phyloP scores from a whole-genome alignment of 2,888 invertebrate genomes.

The Tiliacea aurago region DNA sequence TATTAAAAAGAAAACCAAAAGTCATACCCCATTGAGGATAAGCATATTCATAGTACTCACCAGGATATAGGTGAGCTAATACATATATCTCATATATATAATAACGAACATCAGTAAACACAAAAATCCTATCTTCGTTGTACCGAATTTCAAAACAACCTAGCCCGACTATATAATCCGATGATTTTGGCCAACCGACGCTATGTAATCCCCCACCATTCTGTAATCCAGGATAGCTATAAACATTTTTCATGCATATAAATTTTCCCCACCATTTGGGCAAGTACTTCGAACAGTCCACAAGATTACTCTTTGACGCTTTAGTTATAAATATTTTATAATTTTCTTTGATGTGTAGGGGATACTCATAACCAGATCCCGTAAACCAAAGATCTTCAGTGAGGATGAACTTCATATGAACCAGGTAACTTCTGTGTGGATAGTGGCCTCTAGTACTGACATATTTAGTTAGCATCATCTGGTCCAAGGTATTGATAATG shows the following conservation, averaged over 20 bases:
- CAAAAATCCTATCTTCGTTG: constrained; percentile 77
- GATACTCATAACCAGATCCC: constrained; percentile 74
- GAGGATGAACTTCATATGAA: not conserved
- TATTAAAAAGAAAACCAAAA: not conserved
- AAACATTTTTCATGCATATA: constrained; percentile 73
- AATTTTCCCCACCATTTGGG: constrained; percentile 83
- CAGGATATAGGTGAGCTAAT: constrained; percentile 58
- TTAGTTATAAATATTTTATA: constrained; percentile 71
- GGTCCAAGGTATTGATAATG: constrained; percentile 72
- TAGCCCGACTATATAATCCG: constrained; percentile 62
- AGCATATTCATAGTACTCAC: constrained; percentile 80
- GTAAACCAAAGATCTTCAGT: constrained; percentile 55
- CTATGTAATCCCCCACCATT: constrained; percentile 74
- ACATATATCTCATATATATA: constrained; percentile 68
- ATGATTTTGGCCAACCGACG: fast-evolving
- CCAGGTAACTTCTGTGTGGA: constrained; percentile 60
- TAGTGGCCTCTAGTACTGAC: constrained; percentile 59
- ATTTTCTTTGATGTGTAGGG: constrained; percentile 75
- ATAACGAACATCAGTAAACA: constrained; percentile 79
- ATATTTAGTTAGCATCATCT: constrained; percentile 50
- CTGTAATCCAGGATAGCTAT: constrained; percentile 68
- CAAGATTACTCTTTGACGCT: constrained; percentile 28
- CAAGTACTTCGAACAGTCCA: constrained; percentile 75
- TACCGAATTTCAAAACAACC: constrained; percentile 81
- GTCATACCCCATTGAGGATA: constrained; percentile 75